Base-by-base conservation (phyloP, 2,888 invertebrate species). In the Scaptomyza caliginosa region DNA sequence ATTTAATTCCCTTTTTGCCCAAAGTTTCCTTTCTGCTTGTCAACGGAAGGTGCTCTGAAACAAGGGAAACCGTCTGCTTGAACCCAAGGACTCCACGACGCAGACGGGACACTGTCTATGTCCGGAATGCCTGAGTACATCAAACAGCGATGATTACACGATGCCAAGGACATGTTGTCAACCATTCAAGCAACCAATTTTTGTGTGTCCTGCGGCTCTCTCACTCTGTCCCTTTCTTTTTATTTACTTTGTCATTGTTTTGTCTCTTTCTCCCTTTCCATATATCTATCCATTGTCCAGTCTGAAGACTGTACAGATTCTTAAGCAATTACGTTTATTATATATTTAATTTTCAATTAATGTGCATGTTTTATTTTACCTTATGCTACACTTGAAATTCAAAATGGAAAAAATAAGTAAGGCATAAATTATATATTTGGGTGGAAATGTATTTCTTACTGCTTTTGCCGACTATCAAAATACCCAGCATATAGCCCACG, bases 151-250 rank as follows among this genome's bases (percentile, higher is more conserved):
- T 24, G 58, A 32, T 32, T 52, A 40, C 54, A 40, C 54, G 57
- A 43, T 58, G 62, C 21, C 54, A 48, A 51, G 64, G 75, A 75
- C 73, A 77, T 73, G 78, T 77, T 76, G 74, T 77, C 78, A 78
- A 60, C 75, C 62, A 78, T 69, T 71, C 59, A 51, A 59, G 66
- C 78, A 62, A 67, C 64, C 75, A 75, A 78, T 78, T 77, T 75
- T 72, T 58, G 34, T 23, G 17, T 52, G 39, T 58, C 64, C 64
- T 17, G 24, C 17, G 52, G 72, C 56, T 16, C 17, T 43, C 8
- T n/a, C 16, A 4, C 36, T 11, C 13, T 26, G 30, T 8, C 24
- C 17, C 49, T 24, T 17, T 32, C 7, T 2, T 13, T 11, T 32
- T n/a, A 10, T 24, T 17, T 23, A 24, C 10, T 1, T 21, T 10